Base-by-base conservation (phyloP, 2,113 vertebrate species). In the Coracopsis vasa region DNA sequence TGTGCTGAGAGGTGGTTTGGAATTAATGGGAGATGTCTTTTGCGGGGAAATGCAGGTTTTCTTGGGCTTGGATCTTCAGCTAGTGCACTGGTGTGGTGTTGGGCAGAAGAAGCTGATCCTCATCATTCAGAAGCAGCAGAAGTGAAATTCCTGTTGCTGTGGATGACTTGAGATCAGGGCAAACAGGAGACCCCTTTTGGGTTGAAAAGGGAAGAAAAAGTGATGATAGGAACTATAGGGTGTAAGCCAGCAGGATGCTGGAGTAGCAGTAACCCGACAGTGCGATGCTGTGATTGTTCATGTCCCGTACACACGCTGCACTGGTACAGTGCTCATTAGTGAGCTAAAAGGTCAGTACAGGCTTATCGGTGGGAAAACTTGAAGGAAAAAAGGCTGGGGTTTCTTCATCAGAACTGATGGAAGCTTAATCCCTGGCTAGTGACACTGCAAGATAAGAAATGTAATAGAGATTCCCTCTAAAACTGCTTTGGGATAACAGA, bases 361-460 rank as follows among this genome's bases (percentile, higher is more conserved):
- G 74, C 62, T 96, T 88, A 2, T 51, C 53, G 39, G 88, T 96
- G 84, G 90, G 85, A 84, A 91, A 94, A 94, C 81, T 89, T 95
- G 90, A 97, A 97, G 96, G 95, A 95, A 96, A 80, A 93, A 94
- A 54, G 27, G 92, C 88, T 82, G 86, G 84, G 93, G 13, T 79
- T 91, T 91, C 86, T 67, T 95, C 51, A 7, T 58, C 44, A n/a
- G 80, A 72, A 70, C 89, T 77, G 1, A 0, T 28, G 70, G 62
- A 65, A 77, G 25, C 93, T 82, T 87, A 93, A 91, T 95, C 84
- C 61, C 88, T 96, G 73, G 54, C 71, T 95, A 82, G 82, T 83
- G 92, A 95, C 80, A 28, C 65, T 90, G 93, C 89, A 97, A 90
- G 87, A 62, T 78, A 73, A 64, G 70, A 88, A 75, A 91, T 91